phyloP scores from a whole-genome alignment of 1,140 invertebrate species.

The Patella vulgata region DNA sequence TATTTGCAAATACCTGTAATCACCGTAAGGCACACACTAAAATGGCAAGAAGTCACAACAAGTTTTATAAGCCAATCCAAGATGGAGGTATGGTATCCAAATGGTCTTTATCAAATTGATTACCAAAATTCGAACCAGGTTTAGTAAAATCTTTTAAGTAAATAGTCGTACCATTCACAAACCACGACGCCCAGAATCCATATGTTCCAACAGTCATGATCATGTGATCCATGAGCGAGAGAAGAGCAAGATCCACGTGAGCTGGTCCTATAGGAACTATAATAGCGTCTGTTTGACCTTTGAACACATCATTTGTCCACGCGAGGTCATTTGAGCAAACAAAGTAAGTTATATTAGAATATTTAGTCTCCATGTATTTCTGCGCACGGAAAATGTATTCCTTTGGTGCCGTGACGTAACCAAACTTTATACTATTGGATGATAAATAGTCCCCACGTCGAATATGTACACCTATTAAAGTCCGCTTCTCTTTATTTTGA shows the following conservation, averaged over 20 bases:
- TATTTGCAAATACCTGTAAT: no score
- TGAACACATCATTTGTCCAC: constrained; percentile 21
- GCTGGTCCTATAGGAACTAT: constrained; percentile 14
- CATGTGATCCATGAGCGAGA: constrained; percentile 50
- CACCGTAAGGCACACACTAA: no score
- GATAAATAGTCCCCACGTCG: constrained; percentile 27
- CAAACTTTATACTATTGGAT: constrained; percentile 19
- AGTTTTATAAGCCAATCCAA: constrained; percentile 34
- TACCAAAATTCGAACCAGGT: constrained; percentile 17
- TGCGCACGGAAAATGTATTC: constrained; percentile 26
- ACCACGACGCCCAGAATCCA: constrained; percentile 54
- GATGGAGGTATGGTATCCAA: constrained; percentile 27
- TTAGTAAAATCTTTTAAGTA: constrained; percentile 41
- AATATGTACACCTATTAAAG: constrained; percentile 31
- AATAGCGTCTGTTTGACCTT: constrained; percentile 18
- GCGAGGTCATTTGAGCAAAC: constrained; percentile 24
- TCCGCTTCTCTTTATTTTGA: constrained; percentile 3
- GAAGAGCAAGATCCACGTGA: constrained; percentile 51
- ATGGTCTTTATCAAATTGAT: constrained; percentile 32
- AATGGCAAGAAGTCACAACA: no score
- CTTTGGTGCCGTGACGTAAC: constrained; percentile 17
- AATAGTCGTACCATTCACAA: constrained; percentile 38
- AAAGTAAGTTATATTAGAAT: constrained; percentile 22
- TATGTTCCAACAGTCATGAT: constrained; percentile 56
- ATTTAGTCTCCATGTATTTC: constrained; percentile 24